Evolutionary conservation across 2,797 vertebrate species (phyloP).

Genomic region (Gephyroberyx darwinii): DNA sequence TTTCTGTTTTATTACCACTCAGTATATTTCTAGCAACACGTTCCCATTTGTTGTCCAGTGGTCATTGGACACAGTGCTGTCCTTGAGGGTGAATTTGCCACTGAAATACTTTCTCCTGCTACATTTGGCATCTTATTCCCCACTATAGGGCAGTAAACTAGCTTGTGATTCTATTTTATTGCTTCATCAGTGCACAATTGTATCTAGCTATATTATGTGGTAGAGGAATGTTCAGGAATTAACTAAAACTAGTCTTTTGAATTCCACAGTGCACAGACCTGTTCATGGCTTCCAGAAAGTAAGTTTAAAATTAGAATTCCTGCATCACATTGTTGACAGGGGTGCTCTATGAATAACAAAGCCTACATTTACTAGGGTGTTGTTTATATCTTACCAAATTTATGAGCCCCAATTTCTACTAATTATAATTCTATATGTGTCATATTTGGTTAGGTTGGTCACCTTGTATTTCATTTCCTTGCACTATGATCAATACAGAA

Average conservation of each 20-base stretch:
- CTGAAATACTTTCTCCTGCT: background rate
- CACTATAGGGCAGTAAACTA: slow-evolving; percentile 45
- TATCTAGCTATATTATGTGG: background rate
- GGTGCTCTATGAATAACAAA: background rate
- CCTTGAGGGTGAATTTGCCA: slow-evolving; percentile 1
- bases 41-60: slow-evolving; percentile 35
- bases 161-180: slow-evolving; percentile 7
- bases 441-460: background rate
- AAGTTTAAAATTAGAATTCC: background rate
- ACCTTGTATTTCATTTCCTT: background rate
- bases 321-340: background rate
- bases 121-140: background rate
- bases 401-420: background rate
- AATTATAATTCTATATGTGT: background rate
- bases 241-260: background rate
- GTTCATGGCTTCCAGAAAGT: background rate
- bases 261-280: background rate
- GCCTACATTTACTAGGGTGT: background rate
- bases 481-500: background rate
- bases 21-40: slow-evolving; percentile 66
- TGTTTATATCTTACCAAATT: background rate
- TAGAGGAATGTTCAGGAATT: background rate
- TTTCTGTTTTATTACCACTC: slow-evolving; percentile 66
- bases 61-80: slow-evolving; percentile 22
- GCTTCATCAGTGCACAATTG: background rate